These are phyloP conservation scores for Corythoichthys intestinalis DNA, from an alignment of 2,113 vertebrate species.

Conservation along the genomic window DNA sequence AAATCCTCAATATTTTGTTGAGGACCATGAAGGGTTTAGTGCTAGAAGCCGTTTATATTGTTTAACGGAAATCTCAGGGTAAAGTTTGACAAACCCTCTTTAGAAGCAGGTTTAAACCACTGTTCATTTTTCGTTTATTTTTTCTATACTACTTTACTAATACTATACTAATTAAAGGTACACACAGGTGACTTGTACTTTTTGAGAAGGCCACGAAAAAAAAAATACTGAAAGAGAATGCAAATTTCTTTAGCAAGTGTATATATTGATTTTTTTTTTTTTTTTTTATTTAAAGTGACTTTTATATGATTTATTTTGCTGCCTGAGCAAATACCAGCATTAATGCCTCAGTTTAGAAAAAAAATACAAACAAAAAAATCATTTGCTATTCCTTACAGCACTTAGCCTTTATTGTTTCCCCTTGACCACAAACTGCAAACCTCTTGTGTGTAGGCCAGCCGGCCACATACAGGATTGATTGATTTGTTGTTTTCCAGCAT, in stretches of 20 bases:
- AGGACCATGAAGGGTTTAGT: conserved; percentile 3
- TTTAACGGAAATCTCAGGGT: conserved; percentile 72
- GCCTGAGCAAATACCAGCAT: conserved; percentile 25
- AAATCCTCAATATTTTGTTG: conserved; percentile 5
- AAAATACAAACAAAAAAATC: conserved; percentile 37
- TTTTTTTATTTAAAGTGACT: neutral
- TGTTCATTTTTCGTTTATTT: conserved; percentile 19
- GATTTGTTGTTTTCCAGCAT: conserved; percentile 23
- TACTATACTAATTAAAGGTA: conserved; percentile 12
- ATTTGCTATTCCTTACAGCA: conserved; percentile 19
- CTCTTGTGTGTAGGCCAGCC: conserved; percentile 30
- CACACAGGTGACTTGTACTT: conserved; percentile 23
- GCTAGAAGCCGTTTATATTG: conserved; percentile 14
- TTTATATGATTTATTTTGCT: neutral
- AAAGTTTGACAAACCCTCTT: conserved; percentile 31
- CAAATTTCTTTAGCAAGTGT: neutral
- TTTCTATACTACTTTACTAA: too few species aligned
- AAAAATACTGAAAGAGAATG: conserved; percentile 24
- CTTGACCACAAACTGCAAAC: conserved; percentile 38
- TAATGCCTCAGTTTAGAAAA: conserved; percentile 32
- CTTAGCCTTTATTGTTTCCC: conserved; percentile 8
- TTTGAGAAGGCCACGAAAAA: conserved; percentile 25
- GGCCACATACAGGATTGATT: conserved; percentile 14
- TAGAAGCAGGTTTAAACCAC: conserved; percentile 3
- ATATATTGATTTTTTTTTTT: neutral